Conservation (phyloP, 2,888 invertebrate species). For the Agriopis aurantiaria region DNA sequence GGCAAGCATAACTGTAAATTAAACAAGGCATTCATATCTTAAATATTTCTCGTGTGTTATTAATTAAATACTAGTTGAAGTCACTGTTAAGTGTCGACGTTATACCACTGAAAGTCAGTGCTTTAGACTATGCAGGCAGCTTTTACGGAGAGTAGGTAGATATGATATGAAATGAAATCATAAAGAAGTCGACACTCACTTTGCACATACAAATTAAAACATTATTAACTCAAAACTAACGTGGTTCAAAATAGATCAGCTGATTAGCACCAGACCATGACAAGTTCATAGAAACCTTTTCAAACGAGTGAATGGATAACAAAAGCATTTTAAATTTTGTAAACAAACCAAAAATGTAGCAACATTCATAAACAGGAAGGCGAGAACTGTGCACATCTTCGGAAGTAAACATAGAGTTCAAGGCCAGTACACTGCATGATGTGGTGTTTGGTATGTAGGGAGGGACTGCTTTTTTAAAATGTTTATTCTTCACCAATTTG, state of each 20-base stretch:
- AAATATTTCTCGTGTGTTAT: conserved; percentile 7
- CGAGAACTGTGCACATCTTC: conserved; percentile 17
- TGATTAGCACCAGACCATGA: not conserved
- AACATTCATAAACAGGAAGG: conserved; percentile 25
- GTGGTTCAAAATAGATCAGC: not conserved
- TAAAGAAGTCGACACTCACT: too few relatives aligned
- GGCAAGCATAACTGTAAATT: conserved; percentile 9
- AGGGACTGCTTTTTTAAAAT: too few relatives aligned
- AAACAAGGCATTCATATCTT: conserved; percentile 7
- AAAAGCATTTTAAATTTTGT: conserved; percentile 1
- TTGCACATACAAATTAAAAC: too few relatives aligned
- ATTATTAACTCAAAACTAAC: too few relatives aligned
- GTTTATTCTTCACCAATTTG: too few relatives aligned
- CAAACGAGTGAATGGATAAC: not conserved
- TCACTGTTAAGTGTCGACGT: not conserved
- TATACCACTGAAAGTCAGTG: not conserved
- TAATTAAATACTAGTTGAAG: conserved; percentile 17
- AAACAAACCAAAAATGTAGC: conserved; percentile 24
- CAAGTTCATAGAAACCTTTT: conserved; percentile 11
- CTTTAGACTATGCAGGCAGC: too few relatives aligned
- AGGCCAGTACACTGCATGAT: conserved; percentile 10
- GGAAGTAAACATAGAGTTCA: conserved; percentile 37
- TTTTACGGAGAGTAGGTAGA: too few relatives aligned
- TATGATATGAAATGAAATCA: not conserved
- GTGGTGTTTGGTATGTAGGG: not conserved